A percentile compares a stretch with the other conserved stretches of the same genome.
Evolutionary conservation across 1,140 invertebrate genomes (phyloP).

Genomic region (Bradynema listronoti): DNA sequence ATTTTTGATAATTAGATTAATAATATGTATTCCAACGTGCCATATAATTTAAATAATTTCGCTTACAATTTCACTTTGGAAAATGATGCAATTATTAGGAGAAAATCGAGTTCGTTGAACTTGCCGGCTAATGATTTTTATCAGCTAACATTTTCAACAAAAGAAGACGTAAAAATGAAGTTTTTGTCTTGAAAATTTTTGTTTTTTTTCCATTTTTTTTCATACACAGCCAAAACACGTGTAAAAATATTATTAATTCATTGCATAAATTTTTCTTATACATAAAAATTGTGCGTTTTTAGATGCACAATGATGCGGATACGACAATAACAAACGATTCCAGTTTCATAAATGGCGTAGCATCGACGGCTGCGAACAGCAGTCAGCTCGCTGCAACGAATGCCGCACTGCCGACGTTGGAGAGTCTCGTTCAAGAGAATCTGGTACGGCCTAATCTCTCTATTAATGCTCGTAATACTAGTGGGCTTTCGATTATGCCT

Average conservation of each 20-base stretch:
- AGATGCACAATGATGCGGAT: no score
- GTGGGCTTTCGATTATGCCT: no score
- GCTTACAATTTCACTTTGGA: not conserved
- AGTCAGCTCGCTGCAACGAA: not conserved
- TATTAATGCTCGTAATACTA: no score
- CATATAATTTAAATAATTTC: not conserved
- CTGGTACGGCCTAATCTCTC: constrained; percentile 7
- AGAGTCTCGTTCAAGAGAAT: constrained; percentile 13
- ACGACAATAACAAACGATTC: no score
- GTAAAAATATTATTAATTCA: no score
- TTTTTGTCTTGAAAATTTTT: no score
- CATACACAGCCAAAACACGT: no score
- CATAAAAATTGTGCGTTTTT: no score
- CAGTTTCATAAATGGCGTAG: not conserved
- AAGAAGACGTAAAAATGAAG: constrained; percentile 9
- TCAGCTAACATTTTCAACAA: constrained; percentile 27
- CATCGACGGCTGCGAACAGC: not conserved
- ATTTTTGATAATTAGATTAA: constrained; percentile 1
- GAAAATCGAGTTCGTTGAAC: not conserved
- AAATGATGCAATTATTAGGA: constrained; percentile 6
- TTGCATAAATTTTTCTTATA: no score
- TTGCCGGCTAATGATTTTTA: constrained; percentile 24
- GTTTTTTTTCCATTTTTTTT: no score
- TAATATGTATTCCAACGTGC: constrained; percentile 2
- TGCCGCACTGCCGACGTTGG: no score